These are phyloP conservation scores for Synaphobranchus kaupii DNA, from an alignment of 2,797 vertebrate genomes.

Conservation along the genomic window DNA sequence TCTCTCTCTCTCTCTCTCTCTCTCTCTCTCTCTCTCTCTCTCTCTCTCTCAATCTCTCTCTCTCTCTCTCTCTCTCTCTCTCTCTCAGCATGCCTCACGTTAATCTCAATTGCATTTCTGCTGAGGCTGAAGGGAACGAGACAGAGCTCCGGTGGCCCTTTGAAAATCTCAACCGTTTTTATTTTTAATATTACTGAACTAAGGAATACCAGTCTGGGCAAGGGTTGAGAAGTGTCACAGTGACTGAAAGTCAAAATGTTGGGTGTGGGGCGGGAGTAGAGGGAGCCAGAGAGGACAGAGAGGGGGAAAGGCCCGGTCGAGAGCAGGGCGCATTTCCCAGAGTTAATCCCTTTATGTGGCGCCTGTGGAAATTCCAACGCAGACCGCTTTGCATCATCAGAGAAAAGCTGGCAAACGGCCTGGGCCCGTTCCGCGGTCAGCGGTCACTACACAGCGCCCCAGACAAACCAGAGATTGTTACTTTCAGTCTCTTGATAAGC, in stretches of 20 bases:
- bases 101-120: neutral
- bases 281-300: neutral
- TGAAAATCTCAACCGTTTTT: constrained; percentile 12
- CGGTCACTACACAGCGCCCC: neutral
- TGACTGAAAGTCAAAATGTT: no score
- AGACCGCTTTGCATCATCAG: neutral
- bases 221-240: neutral
- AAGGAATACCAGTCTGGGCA: constrained; percentile 12
- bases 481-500: no score
- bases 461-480: neutral
- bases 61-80: neutral
- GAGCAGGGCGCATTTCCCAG: neutral
- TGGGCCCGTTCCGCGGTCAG: neutral
- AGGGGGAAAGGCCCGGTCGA: neutral
- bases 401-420: neutral
- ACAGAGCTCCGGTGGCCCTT: neutral
- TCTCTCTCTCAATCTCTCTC: constrained; percentile 11
- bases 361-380: neutral
- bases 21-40: neutral
- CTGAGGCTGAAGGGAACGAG: neutral
- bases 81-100: neutral
- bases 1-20: no score
- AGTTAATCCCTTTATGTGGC: neutral
- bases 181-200: constrained; percentile 27
- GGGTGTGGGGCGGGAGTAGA: neutral